Evolutionary conservation across 2,888 invertebrate species (phyloP), one percentile per base, ranked within the genome.

Genomic region (Orthonevra nobilis): DNA sequence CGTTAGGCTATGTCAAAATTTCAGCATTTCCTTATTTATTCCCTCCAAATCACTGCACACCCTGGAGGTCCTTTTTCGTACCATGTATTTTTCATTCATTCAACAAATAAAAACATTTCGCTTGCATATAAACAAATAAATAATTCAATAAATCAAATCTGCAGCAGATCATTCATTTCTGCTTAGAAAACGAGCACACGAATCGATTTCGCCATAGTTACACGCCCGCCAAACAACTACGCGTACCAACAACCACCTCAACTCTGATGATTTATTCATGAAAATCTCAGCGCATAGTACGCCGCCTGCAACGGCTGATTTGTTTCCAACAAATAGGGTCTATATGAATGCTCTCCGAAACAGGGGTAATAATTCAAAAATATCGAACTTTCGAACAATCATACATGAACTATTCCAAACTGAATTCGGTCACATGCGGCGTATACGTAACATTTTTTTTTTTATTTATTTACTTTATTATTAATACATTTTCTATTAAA

Each of bases 351-450:
- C 74, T 52, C 68, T 54, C 54, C 20, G 68, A 60, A 74, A 74
- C 68, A 54, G n/a, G 26, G 15, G 74, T 40, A 68, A 74, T 74
- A 74, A 74, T 74, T 69, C 61, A 75, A 69, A 61, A 69, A 56
- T 63, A 61, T 69, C 54, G 46, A 74, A 68, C 44, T 26, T 44
- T 40, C 73, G 40, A 72, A 56, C n/a, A n/a, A n/a, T n/a, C 60
- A 17, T 44, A 26, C 34, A 23, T 56, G 44, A 38, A 56, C 56
- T 40, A 42, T 38, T 34, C 46, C 34, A 50, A 64, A 58, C 61
- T 54, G 10, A 26, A 68, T 52, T 68, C 54, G 6, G 17, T 34
- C 14, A 46, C 15, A 15, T 9, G 10, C 9, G 26, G 52, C 15
- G 26, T 38, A 46, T 19, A 12, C 9, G 10, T 44, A n/a, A 1